These are phyloP conservation scores for Sycobia sp. DNA, from an alignment of 1,140 invertebrate species.

Conservation along the genomic window DNA sequence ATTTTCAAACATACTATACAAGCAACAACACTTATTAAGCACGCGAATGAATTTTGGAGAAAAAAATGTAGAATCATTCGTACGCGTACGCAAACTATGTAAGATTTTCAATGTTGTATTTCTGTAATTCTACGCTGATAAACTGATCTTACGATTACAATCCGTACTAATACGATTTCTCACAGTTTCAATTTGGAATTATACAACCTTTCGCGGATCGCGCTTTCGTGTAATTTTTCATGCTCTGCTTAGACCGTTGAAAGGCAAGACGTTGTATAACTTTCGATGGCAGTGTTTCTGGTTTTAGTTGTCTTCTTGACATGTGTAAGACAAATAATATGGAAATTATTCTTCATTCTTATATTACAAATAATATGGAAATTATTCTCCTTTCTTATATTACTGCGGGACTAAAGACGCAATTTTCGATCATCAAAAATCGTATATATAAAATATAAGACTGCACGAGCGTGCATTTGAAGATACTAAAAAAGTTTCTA, in stretches of 20 bases:
- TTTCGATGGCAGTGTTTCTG: slow-evolving; percentile 1
- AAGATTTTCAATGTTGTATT: slow-evolving; percentile 34
- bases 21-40: slow-evolving; percentile 2
- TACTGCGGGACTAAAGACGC: slow-evolving; percentile 17
- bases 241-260: not conserved
- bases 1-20: not conserved
- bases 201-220: too few species aligned
- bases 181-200: not conserved
- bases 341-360: too few species aligned
- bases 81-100: slow-evolving; percentile 22
- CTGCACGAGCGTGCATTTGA: slow-evolving; percentile 19
- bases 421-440: slow-evolving; percentile 21
- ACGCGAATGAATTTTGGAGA: slow-evolving; percentile 1
- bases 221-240: slow-evolving; percentile 15
- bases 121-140: slow-evolving; percentile 29
- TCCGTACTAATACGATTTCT: slow-evolving; percentile 25
- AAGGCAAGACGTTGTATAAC: slow-evolving; percentile 7
- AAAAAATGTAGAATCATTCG: slow-evolving; percentile 21
- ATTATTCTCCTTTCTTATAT: not conserved
- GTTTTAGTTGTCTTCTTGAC: slow-evolving; percentile 5
- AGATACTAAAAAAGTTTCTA: slow-evolving; percentile 1
- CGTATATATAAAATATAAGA: slow-evolving; percentile 28
- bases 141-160: slow-evolving; percentile 31
- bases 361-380: too few species aligned
- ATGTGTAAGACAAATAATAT: not conserved